These are phyloP conservation scores for Erannis defoliaria DNA, from an alignment of 2,888 invertebrate genomes.

Conservation along the genomic window DNA sequence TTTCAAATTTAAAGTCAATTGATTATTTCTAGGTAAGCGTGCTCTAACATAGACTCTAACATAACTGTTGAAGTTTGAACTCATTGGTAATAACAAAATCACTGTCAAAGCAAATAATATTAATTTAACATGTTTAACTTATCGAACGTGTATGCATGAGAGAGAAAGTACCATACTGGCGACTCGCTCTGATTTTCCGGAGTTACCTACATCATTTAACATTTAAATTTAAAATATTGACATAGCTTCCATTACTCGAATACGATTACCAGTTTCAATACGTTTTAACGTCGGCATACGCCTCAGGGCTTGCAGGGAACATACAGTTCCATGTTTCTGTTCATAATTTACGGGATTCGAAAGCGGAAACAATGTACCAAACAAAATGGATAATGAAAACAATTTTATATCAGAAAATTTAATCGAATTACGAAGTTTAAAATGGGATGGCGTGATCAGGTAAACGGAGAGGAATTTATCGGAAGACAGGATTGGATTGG, in stretches of 20 bases:
- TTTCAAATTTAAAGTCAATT: too few species aligned
- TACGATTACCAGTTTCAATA: conserved; percentile 86
- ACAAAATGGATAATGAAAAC: conserved; percentile 82
- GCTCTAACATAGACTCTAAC: too few species aligned
- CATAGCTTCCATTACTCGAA: conserved; percentile 79
- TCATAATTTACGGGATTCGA: conserved; percentile 81
- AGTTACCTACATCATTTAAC: conserved; percentile 63
- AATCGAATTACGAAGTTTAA: conserved; percentile 74
- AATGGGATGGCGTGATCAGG: conserved; percentile 61
- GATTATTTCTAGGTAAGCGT: too few species aligned
- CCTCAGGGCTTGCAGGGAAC: conserved; percentile 76
- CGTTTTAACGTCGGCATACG: conserved; percentile 75
- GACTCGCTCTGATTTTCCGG: background rate
- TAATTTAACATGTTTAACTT: too few species aligned
- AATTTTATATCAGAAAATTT: conserved; percentile 78
- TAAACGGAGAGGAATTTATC: conserved; percentile 59
- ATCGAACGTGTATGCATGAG: background rate
- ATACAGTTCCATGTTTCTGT: conserved; percentile 60
- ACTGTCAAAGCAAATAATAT: too few species aligned
- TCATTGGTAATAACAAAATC: too few species aligned
- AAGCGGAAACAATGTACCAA: conserved; percentile 78
- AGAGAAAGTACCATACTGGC: conserved; percentile 1
- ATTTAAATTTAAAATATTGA: conserved; percentile 85
- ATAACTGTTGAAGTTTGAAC: too few species aligned
- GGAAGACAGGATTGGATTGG: conserved; percentile 28